Evolutionary conservation across 2,888 invertebrate genomes (phyloP), one percentile per base, ranked within the genome.

Genomic region (Metalampra italica): DNA sequence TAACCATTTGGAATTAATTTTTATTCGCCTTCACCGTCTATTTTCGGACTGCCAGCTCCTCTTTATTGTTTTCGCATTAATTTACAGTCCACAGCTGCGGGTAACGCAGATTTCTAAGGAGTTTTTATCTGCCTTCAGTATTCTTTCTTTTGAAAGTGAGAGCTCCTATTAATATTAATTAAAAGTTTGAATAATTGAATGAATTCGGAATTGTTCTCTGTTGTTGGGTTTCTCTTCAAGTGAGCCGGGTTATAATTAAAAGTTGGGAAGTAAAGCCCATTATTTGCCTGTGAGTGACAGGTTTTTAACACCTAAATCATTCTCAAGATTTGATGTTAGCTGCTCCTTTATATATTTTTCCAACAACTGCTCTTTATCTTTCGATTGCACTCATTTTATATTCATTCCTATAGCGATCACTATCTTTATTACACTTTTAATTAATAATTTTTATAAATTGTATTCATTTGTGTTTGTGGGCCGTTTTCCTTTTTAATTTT

Each of bases 181-280:
- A 88, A 88, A 89, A 88, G 82, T 88, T 88, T 86, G 82, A 85
- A 87, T 87, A 86, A 88, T 83, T 87, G 83, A 86, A 87, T 82
- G 78, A 77, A 81, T 83, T 81, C 70, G 68, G 81, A 79, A 86
- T 86, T 84, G 82, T 87, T 78, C 78, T 61, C 64, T 78, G 82
- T 82, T 82, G 82, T 82, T 75, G 75, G 74, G 75, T 70, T 74
- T 76, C 78, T 68, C 77, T 72, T 75, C 71, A 75, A 78, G 70
- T 75, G 76, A 81, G 78, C 78, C 78, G 64, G 72, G 77, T 75
- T 79, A 82, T 85, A 85, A 87, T 87, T 84, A 84, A 86, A 86
- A 83, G 70, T 82, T 77, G 64, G 68, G 65, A 71, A 66, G 66
- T 62, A 56, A 50, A 62, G 64, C 75, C 75, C 67, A 82, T 87